Base-by-base conservation (phyloP, 2,113 vertebrate genomes). In the Dipodomys merriami region DNA sequence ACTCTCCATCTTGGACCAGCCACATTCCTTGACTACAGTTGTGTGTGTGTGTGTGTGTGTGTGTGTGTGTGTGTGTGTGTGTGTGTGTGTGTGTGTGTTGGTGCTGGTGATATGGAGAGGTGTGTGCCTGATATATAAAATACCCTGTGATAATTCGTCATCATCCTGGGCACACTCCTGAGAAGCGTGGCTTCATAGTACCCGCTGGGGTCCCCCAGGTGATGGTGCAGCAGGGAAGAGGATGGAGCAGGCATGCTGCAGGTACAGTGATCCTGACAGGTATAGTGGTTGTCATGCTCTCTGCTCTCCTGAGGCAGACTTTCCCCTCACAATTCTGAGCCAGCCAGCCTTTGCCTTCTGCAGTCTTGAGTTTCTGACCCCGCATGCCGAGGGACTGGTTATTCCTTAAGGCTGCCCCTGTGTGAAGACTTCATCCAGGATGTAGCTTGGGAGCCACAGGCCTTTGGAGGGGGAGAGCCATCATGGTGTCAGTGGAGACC, bases 21-120 rank as follows among this genome's bases (percentile, higher is more conserved):
- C 4, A 11, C 8, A 11, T 6, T 27, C 49, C 25, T 49, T 57
- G 16, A 16, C 46, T 15, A 1, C 33, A 29, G 64, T 30, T 29
- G 1, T 27, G 27, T 35, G 35, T 49, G 49, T 49, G 46, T 49
- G 46, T 35, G 35, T 35, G 35, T 39, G 39, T 39, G 39, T 39
- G 39, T 39, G 39, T 39, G 39, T 39, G 35, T 39, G 35, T 39
- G 22, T 35, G 35, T 49, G 49, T 49, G 49, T 49, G 39, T 39
- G 39, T 39, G 39, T 39, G 39, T 39, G 35, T 39, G 35, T 39
- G 22, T 35, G 35, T 49, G 49, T 49, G 49, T 49, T 9, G 57
- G 16, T 10, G 57, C 35, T 29, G 0, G 5, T 23, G 12, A 12
- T 5, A 1, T 2, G 33, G 23, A 11, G 0, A 7, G 19, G 18